Percentiles rank a stretch among this genome's conserved stretches.
These are phyloP conservation scores for Okapia johnstoni DNA, from an alignment of 2,113 vertebrate species.

Conservation along the genomic window DNA sequence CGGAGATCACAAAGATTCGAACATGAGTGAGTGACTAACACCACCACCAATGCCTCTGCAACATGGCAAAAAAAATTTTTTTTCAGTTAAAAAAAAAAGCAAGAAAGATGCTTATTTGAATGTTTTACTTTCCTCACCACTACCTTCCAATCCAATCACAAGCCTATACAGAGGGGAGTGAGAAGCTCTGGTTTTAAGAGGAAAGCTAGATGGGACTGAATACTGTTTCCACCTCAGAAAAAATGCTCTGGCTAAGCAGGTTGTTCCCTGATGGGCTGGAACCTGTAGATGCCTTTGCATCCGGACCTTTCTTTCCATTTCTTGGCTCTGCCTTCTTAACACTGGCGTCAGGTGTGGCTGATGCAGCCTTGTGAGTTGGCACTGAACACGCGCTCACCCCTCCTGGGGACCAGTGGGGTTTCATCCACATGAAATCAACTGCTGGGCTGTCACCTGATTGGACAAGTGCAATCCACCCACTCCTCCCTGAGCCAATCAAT, in stretches of 20 bases:
- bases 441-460: background rate
- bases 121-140: background rate
- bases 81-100: too few species aligned
- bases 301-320: background rate
- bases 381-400: background rate
- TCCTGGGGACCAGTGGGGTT: background rate
- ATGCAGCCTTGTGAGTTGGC: background rate
- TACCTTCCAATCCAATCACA: background rate
- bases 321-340: background rate
- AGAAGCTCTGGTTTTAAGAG: background rate
- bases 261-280: background rate
- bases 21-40: too few species aligned
- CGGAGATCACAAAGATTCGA: too few species aligned
- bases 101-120: too few species aligned
- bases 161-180: background rate
- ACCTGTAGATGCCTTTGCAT: background rate
- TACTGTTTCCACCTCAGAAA: background rate
- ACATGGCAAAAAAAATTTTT: too few species aligned
- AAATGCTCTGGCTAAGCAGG: background rate
- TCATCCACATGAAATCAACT: background rate
- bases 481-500: background rate
- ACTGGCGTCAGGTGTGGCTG: background rate
- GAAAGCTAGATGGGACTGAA: background rate
- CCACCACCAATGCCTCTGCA: too few species aligned
- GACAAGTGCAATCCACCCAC: background rate